Evolutionary conservation across 2,797 vertebrate genomes (phyloP).

Genomic region (Syngnathus rostellatus): DNA sequence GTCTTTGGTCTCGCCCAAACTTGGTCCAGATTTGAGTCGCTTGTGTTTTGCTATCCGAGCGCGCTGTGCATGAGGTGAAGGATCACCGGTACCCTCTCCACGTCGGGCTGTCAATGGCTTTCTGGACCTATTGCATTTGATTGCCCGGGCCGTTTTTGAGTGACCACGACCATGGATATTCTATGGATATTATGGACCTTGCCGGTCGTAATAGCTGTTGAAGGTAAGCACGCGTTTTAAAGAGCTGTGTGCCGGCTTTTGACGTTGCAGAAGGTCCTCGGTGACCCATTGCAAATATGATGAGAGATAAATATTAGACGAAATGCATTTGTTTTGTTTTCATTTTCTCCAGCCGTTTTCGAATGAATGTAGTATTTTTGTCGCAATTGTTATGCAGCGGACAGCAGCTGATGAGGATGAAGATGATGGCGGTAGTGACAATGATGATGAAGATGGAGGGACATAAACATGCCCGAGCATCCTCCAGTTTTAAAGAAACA

Average conservation of each 20-base stretch:
- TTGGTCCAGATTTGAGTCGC: constrained; percentile 70
- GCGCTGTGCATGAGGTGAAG: constrained; percentile 66
- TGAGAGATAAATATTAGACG: background rate
- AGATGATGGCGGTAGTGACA: background rate
- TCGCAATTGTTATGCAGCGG: too few species aligned
- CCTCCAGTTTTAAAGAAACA: constrained; percentile 31
- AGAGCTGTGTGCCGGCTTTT: constrained; percentile 19
- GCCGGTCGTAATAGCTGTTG: constrained; percentile 71
- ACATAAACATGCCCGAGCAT: constrained; percentile 34
- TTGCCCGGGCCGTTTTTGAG: constrained; percentile 64
- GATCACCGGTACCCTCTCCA: constrained; percentile 62
- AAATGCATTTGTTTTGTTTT: background rate
- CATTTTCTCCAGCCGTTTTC: background rate
- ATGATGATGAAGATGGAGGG: constrained; percentile 18
- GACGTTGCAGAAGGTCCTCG: background rate
- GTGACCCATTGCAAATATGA: background rate
- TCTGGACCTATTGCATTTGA: constrained; percentile 70
- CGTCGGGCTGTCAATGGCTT: constrained; percentile 70
- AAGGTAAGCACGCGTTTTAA: constrained; percentile 66
- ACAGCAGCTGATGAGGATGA: background rate
- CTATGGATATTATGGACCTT: constrained; percentile 80
- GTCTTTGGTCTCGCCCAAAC: constrained; percentile 73
- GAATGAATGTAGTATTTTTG: background rate
- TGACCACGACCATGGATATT: constrained; percentile 75
- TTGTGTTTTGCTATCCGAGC: constrained; percentile 52